Percentiles rank a stretch among this genome's conserved stretches.
Conservation (phyloP, 2,797 vertebrate genomes). For the Amblyraja radiata region DNA sequence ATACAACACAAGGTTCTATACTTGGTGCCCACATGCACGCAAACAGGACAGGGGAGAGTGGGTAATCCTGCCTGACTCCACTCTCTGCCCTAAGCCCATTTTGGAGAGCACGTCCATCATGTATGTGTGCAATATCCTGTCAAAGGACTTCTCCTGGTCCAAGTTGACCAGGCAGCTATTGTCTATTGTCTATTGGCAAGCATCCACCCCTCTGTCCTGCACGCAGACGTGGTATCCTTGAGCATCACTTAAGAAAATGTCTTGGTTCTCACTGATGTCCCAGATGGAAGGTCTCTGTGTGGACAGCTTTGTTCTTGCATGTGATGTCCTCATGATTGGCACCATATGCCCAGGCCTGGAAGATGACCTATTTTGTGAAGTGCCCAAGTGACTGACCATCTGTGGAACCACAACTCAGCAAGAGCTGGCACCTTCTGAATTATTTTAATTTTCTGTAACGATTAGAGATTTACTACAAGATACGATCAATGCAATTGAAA, state of each 20-base stretch:
- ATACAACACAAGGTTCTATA: no score
- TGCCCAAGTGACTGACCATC: background rate
- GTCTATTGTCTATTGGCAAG: no score
- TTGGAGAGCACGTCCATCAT: no score
- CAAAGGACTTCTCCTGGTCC: no score
- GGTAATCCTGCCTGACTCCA: no score
- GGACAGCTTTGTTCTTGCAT: background rate
- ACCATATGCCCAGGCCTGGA: background rate
- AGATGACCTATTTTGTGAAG: background rate
- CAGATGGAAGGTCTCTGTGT: background rate
- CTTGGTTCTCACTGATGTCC: background rate
- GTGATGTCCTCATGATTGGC: background rate
- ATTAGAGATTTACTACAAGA: background rate
- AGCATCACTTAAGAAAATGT: background rate
- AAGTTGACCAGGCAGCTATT: no score
- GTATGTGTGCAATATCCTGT: no score
- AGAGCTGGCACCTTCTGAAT: background rate
- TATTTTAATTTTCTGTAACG: background rate
- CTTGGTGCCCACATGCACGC: no score
- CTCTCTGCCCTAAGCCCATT: no score
- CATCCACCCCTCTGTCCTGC: no score
- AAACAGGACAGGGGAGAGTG: no score
- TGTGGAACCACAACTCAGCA: constrained; percentile 1
- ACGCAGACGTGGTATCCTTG: no score
- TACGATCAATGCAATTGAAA: background rate